Base-by-base conservation (phyloP, 2,888 invertebrate genomes). In the Helleia helle region DNA sequence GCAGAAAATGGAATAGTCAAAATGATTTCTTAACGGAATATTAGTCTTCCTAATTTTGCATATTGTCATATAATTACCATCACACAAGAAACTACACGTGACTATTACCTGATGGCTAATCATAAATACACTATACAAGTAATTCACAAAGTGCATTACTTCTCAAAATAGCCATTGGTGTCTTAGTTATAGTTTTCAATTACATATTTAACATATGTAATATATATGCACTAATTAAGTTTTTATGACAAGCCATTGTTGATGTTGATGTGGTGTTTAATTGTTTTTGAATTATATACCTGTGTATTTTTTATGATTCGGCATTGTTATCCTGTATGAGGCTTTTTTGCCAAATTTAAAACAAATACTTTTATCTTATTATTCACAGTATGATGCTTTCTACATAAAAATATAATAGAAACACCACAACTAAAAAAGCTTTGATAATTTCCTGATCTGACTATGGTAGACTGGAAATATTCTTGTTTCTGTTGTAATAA, bases 181-280 rank as follows among this genome's bases (percentile, higher is more conserved):
- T 62, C 53, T 57, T 73, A 75, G 66, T 64, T 69, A 57, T 73
- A 75, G 66, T 64, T 69, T 65, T n/a, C 67, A 70, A 59, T 64
- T 65, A 52, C n/a, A n/a, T 65, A 69, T 65, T 65, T 34, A 18
- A 69, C 66, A 50, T 65, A n/a, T n/a, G n/a, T n/a, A 59, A 60
- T 65, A 62, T 58, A 51, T 46, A 56, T 57, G 65, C 66, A 68
- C 64, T 71, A 65, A 71, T 67, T 75, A 69, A 68, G 67, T 67
- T 69, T 66, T 52, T 64, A 64, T 65, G 65, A 66, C 63, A 62
- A 63, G 55, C 59, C 59, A 59, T 70, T 72, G 59, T 63, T 66
- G 58, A 55, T 54, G 58, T 54, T 50, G 44, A 43, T 47, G 43
- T 52, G 50, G 52, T 54, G 53, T 52, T 49, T 46, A 46, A 40